These are phyloP conservation scores for Stichodactyla helianthus DNA, from an alignment of 64 coral and sea anemone genomes.

Conservation along the genomic window DNA sequence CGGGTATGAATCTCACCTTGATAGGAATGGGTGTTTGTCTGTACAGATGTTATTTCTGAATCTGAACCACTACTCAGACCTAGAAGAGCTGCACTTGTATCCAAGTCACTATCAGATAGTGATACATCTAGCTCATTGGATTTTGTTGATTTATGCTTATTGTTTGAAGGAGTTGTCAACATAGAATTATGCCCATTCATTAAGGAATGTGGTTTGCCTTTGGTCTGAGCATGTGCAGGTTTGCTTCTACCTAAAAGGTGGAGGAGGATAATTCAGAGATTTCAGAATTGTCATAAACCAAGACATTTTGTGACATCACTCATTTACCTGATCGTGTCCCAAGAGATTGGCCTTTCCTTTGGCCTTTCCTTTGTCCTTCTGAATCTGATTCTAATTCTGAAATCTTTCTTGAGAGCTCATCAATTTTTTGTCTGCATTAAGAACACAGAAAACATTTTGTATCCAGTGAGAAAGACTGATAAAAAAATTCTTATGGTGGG, in stretches of 20 bases:
- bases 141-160: background rate
- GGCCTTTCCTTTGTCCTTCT: background rate
- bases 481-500: too few species aligned
- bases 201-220: background rate
- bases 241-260: background rate
- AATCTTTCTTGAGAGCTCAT: background rate
- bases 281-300: too few species aligned
- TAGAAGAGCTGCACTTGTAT: slow-evolving; percentile 32
- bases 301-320: background rate
- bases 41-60: slow-evolving; percentile 29
- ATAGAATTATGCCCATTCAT: background rate
- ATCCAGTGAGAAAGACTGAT: too few species aligned
- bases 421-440: background rate
- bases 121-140: background rate
- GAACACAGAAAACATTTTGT: background rate
- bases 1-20: background rate
- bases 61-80: slow-evolving; percentile 39
- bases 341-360: background rate
- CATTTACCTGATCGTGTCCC: background rate
- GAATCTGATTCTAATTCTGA: background rate
- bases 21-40: slow-evolving; percentile 13
- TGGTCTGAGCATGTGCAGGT: background rate
- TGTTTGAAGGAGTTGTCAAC: background rate
- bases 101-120: slow-evolving; percentile 24
- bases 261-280: too few species aligned